Evolutionary conservation across 1,140 invertebrate genomes (phyloP).

Genomic region (Aphidius ervi): DNA sequence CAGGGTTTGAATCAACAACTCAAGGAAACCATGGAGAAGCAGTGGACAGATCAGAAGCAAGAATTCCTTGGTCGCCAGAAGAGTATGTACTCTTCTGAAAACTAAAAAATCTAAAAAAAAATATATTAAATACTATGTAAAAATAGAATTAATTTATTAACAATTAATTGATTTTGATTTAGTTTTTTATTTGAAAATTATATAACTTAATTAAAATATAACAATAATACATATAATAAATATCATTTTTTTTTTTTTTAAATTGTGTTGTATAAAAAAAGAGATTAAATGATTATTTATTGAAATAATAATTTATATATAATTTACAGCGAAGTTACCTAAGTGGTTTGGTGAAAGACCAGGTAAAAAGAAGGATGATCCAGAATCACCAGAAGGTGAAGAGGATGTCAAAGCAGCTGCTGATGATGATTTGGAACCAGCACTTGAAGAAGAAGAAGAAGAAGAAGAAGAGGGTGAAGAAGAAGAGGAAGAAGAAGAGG

Average conservation of each 20-base stretch:
- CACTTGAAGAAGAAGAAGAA: conserved; percentile 63
- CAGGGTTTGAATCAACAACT: conserved; percentile 78
- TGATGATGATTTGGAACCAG: conserved; percentile 51
- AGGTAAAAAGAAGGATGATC: conserved; percentile 83
- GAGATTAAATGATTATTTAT: not conserved
- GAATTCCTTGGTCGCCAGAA: conserved; percentile 84
- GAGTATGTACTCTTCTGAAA: conserved; percentile 61
- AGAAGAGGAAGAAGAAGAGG: conserved; percentile 70
- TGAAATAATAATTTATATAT: conserved; percentile 1
- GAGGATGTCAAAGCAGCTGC: conserved; percentile 74
- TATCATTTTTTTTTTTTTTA: conserved; percentile 2
- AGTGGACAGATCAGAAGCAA: conserved; percentile 79
- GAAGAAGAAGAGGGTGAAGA: conserved; percentile 63
- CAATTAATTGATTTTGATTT: too few species aligned
- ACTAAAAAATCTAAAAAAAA: conserved; percentile 8
- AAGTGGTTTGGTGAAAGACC: conserved; percentile 93
- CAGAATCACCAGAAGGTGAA: conserved; percentile 83
- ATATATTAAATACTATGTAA: too few species aligned
- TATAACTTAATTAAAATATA: too few species aligned
- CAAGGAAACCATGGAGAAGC: conserved; percentile 80
- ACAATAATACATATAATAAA: not conserved
- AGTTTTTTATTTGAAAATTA: too few species aligned
- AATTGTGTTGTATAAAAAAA: not conserved
- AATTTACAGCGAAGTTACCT: conserved; percentile 72
- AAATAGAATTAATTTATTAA: too few species aligned